A percentile compares a stretch with the other conserved stretches of the same genome.
Evolutionary conservation across 1,140 invertebrate species (phyloP).

Genomic region (Lucilia sericata): DNA sequence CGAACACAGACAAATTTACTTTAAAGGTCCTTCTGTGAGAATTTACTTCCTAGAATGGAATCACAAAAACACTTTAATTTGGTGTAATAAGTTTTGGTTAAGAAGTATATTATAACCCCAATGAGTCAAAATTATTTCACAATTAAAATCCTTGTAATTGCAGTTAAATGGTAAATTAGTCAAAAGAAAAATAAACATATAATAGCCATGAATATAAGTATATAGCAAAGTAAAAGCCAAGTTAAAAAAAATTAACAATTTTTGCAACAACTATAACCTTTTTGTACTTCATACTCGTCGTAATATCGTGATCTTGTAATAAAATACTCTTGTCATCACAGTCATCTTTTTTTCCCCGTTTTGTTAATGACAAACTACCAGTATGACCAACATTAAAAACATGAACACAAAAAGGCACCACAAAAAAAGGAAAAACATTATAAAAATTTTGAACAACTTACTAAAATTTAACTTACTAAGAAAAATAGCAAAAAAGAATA

Average conservation of each 20-base stretch:
- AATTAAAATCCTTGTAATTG: background rate
- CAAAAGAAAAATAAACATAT: background rate
- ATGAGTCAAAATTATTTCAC: background rate
- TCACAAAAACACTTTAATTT: no score
- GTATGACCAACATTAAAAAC: constrained; percentile 20
- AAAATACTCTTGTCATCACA: constrained; percentile 22
- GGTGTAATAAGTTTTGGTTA: no score
- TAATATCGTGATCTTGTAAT: constrained; percentile 29
- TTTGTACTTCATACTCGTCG: background rate
- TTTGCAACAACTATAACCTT: background rate
- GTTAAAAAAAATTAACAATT: background rate
- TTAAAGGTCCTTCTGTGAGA: no score
- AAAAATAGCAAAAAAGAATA: background rate
- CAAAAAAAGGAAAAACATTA: background rate
- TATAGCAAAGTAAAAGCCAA: background rate
- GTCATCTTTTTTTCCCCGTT: background rate
- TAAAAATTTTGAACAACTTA: constrained; percentile 15
- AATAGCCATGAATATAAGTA: background rate
- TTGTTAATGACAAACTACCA: constrained; percentile 10
- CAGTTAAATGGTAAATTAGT: background rate
- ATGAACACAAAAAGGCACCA: background rate
- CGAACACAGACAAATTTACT: no score
- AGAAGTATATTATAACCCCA: no score
- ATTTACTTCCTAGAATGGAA: no score
- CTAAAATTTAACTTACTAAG: background rate